Evolutionary conservation across 2,113 vertebrate genomes (phyloP).

Genomic region (Galbula dea): DNA sequence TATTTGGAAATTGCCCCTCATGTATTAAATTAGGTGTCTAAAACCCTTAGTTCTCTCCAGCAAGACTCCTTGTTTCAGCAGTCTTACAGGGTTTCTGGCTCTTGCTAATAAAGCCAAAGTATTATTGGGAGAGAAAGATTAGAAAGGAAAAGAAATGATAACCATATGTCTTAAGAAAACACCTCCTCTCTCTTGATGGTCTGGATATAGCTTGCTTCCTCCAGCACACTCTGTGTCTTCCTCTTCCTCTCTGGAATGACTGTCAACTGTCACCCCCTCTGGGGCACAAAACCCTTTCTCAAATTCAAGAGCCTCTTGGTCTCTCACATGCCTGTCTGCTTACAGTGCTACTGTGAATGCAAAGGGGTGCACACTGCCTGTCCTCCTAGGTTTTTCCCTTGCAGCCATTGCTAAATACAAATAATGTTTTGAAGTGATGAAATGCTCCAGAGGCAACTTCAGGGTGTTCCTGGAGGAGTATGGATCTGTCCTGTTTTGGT

Average conservation of each 20-base stretch:
- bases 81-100: too few species aligned
- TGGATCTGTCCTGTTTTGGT: background rate
- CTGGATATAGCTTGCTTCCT: background rate
- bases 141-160: background rate
- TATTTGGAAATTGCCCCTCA: background rate
- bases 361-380: background rate
- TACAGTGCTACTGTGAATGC: background rate
- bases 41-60: background rate
- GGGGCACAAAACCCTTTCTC: background rate
- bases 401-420: background rate
- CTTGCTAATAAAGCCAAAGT: background rate
- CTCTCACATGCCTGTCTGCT: background rate
- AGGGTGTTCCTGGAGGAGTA: rapidly evolving
- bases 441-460: too few species aligned
- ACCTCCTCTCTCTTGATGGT: background rate
- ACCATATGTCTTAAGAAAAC: background rate
- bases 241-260: background rate
- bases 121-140: background rate
- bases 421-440: rapidly evolving
- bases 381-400: background rate
- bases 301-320: background rate
- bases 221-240: background rate
- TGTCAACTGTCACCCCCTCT: background rate
- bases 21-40: background rate
- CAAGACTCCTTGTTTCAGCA: background rate